phyloP scores from a whole-genome alignment of 1,140 invertebrate genomes.

The Drosophila kurseongensis region DNA sequence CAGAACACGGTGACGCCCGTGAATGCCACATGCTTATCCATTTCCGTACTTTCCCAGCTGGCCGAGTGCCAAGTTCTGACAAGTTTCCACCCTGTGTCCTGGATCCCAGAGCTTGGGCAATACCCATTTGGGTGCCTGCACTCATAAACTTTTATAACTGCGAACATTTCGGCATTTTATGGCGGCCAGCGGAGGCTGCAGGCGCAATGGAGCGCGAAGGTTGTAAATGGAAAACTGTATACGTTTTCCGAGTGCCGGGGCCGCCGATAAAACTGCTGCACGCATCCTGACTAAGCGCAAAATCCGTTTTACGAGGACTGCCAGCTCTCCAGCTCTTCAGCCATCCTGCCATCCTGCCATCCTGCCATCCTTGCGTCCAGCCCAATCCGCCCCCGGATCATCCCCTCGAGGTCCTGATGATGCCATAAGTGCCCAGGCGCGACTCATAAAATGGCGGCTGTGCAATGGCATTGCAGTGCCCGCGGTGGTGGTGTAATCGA shows the following conservation, averaged over 20 bases:
- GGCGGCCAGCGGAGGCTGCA: conserved; percentile 54
- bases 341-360: conserved; percentile 13
- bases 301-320: conserved; percentile 69
- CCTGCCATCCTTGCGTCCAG: conserved; percentile 4
- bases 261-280: conserved; percentile 52
- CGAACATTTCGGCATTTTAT: conserved; percentile 72
- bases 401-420: conserved; percentile 53
- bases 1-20: conserved; percentile 25
- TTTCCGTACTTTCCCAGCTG: conserved; percentile 29
- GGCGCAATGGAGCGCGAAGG: conserved; percentile 58
- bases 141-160: conserved; percentile 70
- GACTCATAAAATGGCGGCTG: conserved; percentile 72
- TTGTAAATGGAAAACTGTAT: conserved; percentile 79
- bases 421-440: conserved; percentile 79
- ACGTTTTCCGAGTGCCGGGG: conserved; percentile 69
- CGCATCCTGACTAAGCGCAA: conserved; percentile 74
- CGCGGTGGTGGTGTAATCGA: conserved; percentile 62
- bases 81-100: conserved; percentile 31
- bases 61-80: conserved; percentile 40
- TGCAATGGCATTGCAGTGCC: conserved; percentile 45
- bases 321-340: conserved; percentile 40
- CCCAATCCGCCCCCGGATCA: conserved; percentile 6
- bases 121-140: conserved; percentile 59
- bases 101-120: conserved; percentile 29
- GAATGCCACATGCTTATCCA: conserved; percentile 40